Conservation (phyloP, 1,140 invertebrate genomes). For the Amyelois transitella region DNA sequence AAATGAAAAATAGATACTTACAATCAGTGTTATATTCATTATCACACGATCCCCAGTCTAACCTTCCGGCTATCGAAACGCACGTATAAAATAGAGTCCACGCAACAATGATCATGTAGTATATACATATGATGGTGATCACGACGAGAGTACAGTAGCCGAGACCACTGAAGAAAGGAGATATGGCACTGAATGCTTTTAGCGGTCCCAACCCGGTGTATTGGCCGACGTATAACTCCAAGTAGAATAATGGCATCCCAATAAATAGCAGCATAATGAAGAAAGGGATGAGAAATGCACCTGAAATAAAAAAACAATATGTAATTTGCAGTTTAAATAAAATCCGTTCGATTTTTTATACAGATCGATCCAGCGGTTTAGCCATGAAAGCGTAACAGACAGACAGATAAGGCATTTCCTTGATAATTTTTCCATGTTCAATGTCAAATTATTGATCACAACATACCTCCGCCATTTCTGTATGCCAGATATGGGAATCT, state of each 20-base stretch:
- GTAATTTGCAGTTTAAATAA: no score
- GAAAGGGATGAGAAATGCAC: conserved; percentile 88
- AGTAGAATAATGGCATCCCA: conserved; percentile 86
- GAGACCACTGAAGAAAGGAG: conserved; percentile 78
- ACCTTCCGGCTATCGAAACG: conserved; percentile 78
- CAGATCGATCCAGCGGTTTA: no score
- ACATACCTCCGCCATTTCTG: conserved; percentile 86
- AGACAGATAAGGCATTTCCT: no score
- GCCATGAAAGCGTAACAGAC: no score
- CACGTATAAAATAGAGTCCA: conserved; percentile 87
- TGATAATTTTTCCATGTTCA: no score
- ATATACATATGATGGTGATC: conserved; percentile 85
- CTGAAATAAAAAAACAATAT: conserved; percentile 74
- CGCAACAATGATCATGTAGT: conserved; percentile 88
- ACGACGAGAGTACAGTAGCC: conserved; percentile 84
- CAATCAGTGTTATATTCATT: conserved; percentile 81
- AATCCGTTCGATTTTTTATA: no score
- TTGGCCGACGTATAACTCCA: conserved; percentile 80
- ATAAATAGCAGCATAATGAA: conserved; percentile 84
- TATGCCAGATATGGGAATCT: conserved; percentile 90
- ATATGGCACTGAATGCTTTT: conserved; percentile 76
- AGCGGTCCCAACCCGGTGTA: conserved; percentile 77
- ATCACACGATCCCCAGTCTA: conserved; percentile 80
- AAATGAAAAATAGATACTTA: conserved; percentile 54
- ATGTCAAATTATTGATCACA: not conserved